These are phyloP conservation scores for Antheraea pernyi DNA, from an alignment of 1,140 invertebrate species.

Conservation along the genomic window DNA sequence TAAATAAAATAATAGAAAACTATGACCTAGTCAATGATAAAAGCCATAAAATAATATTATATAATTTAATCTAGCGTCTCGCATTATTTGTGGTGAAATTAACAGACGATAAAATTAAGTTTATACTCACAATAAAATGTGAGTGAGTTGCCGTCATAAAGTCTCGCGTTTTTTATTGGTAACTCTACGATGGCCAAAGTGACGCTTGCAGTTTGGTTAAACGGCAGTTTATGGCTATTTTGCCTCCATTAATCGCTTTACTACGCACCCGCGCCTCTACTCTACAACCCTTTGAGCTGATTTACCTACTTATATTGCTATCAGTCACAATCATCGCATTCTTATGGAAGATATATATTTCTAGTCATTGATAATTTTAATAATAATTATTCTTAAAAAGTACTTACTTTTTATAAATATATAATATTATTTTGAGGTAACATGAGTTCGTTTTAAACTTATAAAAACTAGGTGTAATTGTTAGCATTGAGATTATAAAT, in stretches of 20 bases:
- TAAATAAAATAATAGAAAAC: not conserved
- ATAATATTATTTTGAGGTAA: not conserved
- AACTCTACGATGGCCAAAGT: conserved; percentile 68
- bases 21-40: conserved; percentile 41
- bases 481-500: not conserved
- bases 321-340: too few relatives aligned
- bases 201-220: conserved; percentile 79
- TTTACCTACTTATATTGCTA: too few relatives aligned
- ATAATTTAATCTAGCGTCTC: conserved; percentile 67
- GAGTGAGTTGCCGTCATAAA: conserved; percentile 78
- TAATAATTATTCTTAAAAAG: too few relatives aligned
- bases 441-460: not conserved
- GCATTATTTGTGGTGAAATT: conserved; percentile 78
- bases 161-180: conserved; percentile 78
- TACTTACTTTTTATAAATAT: not conserved
- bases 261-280: conserved; percentile 64
- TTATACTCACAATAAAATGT: conserved; percentile 79
- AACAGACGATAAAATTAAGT: conserved; percentile 79
- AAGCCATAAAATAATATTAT: conserved; percentile 53
- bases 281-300: conserved; percentile 49
- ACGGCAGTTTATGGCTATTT: conserved; percentile 78
- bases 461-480: not conserved
- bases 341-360: not conserved
- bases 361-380: not conserved
- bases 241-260: conserved; percentile 77